phyloP scores from a whole-genome alignment of 1,140 invertebrate species.

The Delia radicum region DNA sequence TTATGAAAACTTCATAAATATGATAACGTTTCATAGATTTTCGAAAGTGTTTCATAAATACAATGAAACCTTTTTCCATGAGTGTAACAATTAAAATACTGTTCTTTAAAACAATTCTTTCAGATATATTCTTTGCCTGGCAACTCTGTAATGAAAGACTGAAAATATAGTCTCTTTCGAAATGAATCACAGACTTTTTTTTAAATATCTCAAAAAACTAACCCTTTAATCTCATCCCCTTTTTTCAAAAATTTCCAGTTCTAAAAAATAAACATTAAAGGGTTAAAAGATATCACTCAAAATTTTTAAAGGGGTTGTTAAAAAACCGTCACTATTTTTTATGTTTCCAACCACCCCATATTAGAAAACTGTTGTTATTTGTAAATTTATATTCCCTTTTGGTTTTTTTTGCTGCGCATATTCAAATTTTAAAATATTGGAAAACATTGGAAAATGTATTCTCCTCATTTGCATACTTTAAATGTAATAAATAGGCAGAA shows the following conservation, averaged over 20 bases:
- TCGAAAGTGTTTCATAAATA: too few relatives aligned
- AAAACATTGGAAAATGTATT: neutral
- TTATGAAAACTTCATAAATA: too few relatives aligned
- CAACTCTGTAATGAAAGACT: too few relatives aligned
- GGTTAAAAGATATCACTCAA: neutral
- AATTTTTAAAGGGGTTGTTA: neutral
- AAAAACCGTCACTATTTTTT: neutral
- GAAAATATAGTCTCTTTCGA: too few relatives aligned
- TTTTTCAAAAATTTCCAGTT: neutral
- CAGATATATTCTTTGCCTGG: too few relatives aligned
- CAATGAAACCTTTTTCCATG: too few relatives aligned
- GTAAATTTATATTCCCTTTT: too few relatives aligned
- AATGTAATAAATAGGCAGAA: neutral
- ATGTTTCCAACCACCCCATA: neutral
- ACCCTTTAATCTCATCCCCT: neutral
- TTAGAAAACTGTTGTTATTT: neutral
- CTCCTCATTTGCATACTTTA: slow-evolving; percentile 10
- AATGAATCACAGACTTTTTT: too few relatives aligned
- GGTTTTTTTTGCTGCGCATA: slow-evolving; percentile 9
- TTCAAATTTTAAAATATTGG: slow-evolving; percentile 14
- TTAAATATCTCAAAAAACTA: neutral
- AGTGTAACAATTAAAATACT: too few relatives aligned
- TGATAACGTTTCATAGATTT: too few relatives aligned
- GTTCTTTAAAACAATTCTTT: too few relatives aligned
- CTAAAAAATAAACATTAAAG: neutral